phyloP scores from a whole-genome alignment of 2,888 invertebrate species.

The Leptarthrus brevirostris region DNA sequence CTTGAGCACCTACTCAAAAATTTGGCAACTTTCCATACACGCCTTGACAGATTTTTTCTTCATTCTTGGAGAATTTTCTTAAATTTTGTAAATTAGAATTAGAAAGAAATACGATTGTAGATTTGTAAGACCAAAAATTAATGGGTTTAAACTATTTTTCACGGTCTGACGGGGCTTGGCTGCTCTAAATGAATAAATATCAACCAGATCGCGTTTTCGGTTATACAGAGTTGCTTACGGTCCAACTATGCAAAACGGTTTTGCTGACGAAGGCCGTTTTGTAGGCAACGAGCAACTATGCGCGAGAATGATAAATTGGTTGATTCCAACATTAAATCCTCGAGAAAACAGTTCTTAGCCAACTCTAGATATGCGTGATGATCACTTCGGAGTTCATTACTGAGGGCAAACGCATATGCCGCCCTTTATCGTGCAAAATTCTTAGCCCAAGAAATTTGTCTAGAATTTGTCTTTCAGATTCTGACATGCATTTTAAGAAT shows the following conservation, averaged over 20 bases:
- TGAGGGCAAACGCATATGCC: not conserved
- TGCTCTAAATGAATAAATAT: too few relatives aligned
- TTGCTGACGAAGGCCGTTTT: constrained; percentile 22
- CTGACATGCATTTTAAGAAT: constrained; percentile 25
- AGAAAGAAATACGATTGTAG: not conserved
- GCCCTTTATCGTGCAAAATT: constrained; percentile 26
- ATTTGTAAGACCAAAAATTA: not conserved
- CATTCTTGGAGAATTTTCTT: constrained; percentile 13
- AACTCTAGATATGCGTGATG: not conserved
- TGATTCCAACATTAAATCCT: not conserved
- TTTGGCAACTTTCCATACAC: constrained; percentile 35
- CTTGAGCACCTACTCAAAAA: constrained; percentile 26
- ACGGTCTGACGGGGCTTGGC: too few relatives aligned
- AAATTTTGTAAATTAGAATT: not conserved
- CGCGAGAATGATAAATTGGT: constrained; percentile 21
- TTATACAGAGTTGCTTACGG: not conserved
- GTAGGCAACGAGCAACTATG: too few relatives aligned
- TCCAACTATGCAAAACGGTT: constrained; percentile 27
- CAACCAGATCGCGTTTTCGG: too few relatives aligned
- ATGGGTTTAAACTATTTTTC: not conserved
- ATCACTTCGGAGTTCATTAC: not conserved
- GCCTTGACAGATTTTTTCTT: constrained; percentile 23
- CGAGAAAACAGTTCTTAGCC: not conserved
- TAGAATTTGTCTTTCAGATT: constrained; percentile 35
- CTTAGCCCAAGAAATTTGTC: constrained; percentile 39